Evolutionary conservation across 2,888 invertebrate species (phyloP), one percentile per base, ranked within the genome.

Genomic region (Catonia carolina): DNA sequence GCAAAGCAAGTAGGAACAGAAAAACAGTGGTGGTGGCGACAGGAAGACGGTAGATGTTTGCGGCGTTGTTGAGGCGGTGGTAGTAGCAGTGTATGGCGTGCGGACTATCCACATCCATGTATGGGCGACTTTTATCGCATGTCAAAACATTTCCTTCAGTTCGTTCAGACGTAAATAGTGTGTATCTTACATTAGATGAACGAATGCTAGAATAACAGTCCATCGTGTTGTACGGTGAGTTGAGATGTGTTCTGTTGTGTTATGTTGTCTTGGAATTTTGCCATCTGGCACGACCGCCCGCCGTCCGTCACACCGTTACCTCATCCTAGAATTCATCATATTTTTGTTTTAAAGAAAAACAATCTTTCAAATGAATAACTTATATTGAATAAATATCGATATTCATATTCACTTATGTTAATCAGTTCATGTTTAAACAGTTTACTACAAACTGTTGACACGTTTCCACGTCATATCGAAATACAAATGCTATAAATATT

Each of bases 121-220:
- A 23, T 10, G 15, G 12, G 18, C 22, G 27, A 45, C 45, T 45
- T 27, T 45, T 27, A 45, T 45, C 45, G 23, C 22, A 27, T 45
- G 45, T 45, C 45, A 45, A 45, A 45, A 45, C 45, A 45, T 45
- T 45, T 45, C 45, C 20, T 22, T 22, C 20, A 14, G 18, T 3
- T 22, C n/a, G 23, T 22, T 45, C 23, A 27, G 45, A 45, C 45
- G 45, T 45, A 45, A 45, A 45, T 45, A 45, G 45, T 45, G 27
- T 45, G 45, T 45, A 18, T 27, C 27, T 45, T 45, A 22, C 45
- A 45, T 45, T 45, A 20, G 22, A 45, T 27, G 8, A 23, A 27
- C 14, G 15, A 14, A 37, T 15, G 12, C 37, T 37, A n/a, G 37
- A 15, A 37, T 37, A 37, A 15, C 37, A 37, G 14, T n/a, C 37